Conservation (phyloP, 2,888 invertebrate genomes). For the Metellina segmentata region DNA sequence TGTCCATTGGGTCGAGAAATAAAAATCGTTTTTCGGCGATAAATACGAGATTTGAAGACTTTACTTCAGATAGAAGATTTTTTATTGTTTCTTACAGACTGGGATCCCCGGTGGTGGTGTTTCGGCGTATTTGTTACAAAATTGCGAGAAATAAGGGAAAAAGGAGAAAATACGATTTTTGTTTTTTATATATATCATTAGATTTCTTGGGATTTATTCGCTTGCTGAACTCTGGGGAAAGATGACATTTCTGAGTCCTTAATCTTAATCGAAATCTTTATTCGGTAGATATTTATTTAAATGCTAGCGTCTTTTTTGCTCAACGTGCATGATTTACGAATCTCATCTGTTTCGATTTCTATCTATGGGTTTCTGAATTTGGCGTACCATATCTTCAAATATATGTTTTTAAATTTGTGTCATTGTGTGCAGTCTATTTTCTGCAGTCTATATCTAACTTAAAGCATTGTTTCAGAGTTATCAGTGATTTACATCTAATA, state of each 20-base stretch:
- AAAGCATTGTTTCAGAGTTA: no score
- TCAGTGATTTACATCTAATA: no score
- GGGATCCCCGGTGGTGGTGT: not conserved
- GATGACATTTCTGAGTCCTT: not conserved
- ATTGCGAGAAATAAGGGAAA: not conserved
- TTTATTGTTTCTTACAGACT: slow-evolving; percentile 39
- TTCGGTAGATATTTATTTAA: not conserved
- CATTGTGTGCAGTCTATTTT: no score
- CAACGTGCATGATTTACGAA: not conserved
- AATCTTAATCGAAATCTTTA: slow-evolving; percentile 52
- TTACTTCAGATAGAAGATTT: slow-evolving; percentile 48
- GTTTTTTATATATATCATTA: not conserved
- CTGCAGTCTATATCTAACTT: no score
- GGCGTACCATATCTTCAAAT: not conserved
- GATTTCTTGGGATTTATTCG: not conserved
- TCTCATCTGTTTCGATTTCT: not conserved
- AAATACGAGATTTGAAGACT: slow-evolving; percentile 59
- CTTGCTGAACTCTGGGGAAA: not conserved
- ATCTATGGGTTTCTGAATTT: not conserved
- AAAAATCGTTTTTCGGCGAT: slow-evolving; percentile 55
- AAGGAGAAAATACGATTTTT: not conserved
- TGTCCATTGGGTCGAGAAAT: slow-evolving; percentile 32
- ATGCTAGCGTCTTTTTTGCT: not conserved
- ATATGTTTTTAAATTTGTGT: not conserved
- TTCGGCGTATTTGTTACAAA: not conserved